These are phyloP conservation scores for Tetanocera ferruginea DNA, from an alignment of 2,888 invertebrate species.

Conservation along the genomic window DNA sequence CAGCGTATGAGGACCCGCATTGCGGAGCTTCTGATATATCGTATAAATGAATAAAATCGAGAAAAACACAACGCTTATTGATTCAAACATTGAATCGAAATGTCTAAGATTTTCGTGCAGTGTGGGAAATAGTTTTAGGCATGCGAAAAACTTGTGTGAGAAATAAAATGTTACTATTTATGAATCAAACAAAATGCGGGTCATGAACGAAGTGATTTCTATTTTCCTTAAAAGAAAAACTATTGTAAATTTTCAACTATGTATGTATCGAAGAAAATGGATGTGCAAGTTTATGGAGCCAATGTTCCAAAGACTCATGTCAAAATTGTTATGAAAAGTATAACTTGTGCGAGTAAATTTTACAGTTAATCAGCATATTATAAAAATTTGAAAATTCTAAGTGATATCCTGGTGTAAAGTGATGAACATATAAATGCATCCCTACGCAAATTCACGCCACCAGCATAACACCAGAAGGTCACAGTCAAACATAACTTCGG, in stretches of 20 bases:
- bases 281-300: no score
- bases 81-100: conserved; percentile 6
- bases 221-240: neutral
- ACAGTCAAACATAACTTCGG: conserved; percentile 41
- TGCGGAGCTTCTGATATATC: conserved; percentile 53
- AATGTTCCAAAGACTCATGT: no score
- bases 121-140: conserved; percentile 25
- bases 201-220: neutral
- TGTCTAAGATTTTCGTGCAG: conserved; percentile 23
- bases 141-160: conserved; percentile 1
- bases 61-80: conserved; percentile 27
- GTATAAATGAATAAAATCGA: conserved; percentile 3
- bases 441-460: conserved; percentile 44
- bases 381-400: no score
- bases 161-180: neutral
- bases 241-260: neutral
- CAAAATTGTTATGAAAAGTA: no score
- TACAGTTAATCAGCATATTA: no score
- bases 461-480: conserved; percentile 63
- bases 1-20: conserved; percentile 53
- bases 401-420: no score
- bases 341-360: no score
- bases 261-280: neutral
- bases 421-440: neutral
- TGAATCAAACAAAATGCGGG: conserved; percentile 15